Base-by-base conservation (phyloP, 2,797 vertebrate genomes). In the Micromesistius poutassou region DNA sequence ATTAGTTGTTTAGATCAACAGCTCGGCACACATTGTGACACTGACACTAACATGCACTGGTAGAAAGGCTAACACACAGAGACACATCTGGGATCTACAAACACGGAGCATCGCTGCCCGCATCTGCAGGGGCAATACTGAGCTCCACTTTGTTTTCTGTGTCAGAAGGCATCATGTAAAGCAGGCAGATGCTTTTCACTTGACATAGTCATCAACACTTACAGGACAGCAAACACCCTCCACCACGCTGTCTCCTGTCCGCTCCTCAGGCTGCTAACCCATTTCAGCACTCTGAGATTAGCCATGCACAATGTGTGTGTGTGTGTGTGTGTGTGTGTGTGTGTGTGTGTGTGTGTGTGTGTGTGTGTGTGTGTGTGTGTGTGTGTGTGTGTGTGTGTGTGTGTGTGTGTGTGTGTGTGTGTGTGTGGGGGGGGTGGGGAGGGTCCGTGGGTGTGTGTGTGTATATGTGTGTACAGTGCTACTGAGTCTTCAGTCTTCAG, bases 71-170 rank as follows among this genome's bases (percentile, higher is more conserved):
- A 12, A 7, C 74, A 30, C 75, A 35, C 42, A 76, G 30, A 74
- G 46, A 71, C 71, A 79, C 22, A 62, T n/a, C 22, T 25, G n/a
- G 19, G n/a, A 77, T 46, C 55, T 5, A 22, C 33, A 79, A 33
- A 72, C 46, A 66, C 22, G 38, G 13, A 81, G 90, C 91, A 91
- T 91, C 93, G 91, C 91, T 94, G 91, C 90, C 90, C 83, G 91
- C 91, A 91, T 93, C 84, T 86, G 86, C n/a, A 92, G 92, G 91
- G 91, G 91, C 89, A 92, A 88, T 87, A 89, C 88, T 85, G 78
- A 86, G 62, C n/a, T 89, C 91, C 88, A 87, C 92, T 91, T 91
- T 90, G 87, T 85, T 91, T 93, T 89, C 87, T 83, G 62, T 92
- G 88, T 95, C 93, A 93, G 86, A 90, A 84, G 85, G 76, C 78